Conservation (phyloP, 2,113 vertebrate genomes). For the Engystomops pustulosus region DNA sequence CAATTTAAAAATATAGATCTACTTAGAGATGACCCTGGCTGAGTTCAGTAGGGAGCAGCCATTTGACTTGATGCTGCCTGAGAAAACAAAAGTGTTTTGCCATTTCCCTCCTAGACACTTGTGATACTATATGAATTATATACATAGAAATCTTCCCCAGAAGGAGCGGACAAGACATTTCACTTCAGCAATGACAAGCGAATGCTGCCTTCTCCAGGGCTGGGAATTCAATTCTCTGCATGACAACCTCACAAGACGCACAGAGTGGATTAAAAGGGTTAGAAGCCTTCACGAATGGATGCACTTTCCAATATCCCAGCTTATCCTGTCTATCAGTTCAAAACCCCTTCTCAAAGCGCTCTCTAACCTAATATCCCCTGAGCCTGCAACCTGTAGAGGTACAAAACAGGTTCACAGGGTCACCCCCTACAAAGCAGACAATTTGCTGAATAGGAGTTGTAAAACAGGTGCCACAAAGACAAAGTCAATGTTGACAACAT, state of each 20-base stretch:
- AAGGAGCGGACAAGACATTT: slow-evolving; percentile 17
- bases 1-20: neutral
- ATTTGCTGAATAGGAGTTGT: neutral
- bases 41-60: neutral
- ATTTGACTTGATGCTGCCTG: neutral
- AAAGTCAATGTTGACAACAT: too few relatives aligned
- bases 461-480: neutral
- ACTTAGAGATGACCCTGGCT: neutral
- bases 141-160: neutral
- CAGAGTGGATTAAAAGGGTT: slow-evolving; percentile 9
- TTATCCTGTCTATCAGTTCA: slow-evolving; percentile 8
- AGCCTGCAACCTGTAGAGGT: neutral
- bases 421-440: neutral
- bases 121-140: neutral
- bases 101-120: neutral
- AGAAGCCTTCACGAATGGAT: neutral
- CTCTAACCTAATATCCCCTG: neutral
- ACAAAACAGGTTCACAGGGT: neutral
- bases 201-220: neutral
- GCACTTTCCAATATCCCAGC: neutral
- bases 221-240: slow-evolving; percentile 1
- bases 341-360: neutral
- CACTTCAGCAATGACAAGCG: slow-evolving; percentile 25
- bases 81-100: neutral
- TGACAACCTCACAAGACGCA: neutral